phyloP scores from a whole-genome alignment of 2,797 vertebrate genomes.

The Lemur catta region DNA sequence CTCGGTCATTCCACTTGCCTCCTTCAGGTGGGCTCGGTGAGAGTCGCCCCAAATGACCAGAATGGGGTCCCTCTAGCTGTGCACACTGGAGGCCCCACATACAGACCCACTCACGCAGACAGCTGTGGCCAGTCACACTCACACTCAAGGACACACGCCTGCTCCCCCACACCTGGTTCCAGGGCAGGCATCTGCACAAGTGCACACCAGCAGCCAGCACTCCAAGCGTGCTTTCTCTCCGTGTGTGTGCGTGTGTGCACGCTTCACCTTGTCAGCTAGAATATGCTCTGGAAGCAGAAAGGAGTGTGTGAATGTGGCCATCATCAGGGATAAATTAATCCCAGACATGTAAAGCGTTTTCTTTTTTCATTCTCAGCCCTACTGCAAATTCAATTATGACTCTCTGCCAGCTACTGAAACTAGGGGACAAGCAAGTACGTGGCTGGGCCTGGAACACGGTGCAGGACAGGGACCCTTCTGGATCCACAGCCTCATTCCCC shows the following conservation, averaged over 20 bases:
- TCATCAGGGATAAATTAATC: slow-evolving; percentile 73
- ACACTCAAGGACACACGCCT: not conserved
- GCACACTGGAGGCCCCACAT: not conserved
- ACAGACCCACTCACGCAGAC: rapidly evolving
- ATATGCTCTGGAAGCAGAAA: slow-evolving; percentile 54
- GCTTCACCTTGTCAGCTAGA: slow-evolving; percentile 44
- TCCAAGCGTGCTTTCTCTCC: not conserved
- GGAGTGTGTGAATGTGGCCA: slow-evolving; percentile 56
- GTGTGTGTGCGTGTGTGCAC: not conserved
- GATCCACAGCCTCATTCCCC: not conserved
- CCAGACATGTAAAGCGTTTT: slow-evolving; percentile 68
- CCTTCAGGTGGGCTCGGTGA: not conserved
- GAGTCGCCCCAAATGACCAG: not conserved
- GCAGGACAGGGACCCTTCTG: slow-evolving; percentile 55
- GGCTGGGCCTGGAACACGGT: slow-evolving; percentile 71
- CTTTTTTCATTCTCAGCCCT: slow-evolving; percentile 70
- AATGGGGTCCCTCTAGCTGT: not conserved
- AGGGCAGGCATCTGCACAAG: not conserved
- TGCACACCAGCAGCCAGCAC: not conserved
- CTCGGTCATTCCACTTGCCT: not conserved
- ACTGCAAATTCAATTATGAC: slow-evolving; percentile 78
- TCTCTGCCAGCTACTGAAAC: slow-evolving; percentile 76
- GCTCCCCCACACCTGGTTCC: not conserved
- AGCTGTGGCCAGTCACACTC: not conserved
- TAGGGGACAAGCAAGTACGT: slow-evolving; percentile 61